Evolutionary conservation across 1,140 invertebrate genomes (phyloP).

Genomic region (Anoplophora glabripennis): DNA sequence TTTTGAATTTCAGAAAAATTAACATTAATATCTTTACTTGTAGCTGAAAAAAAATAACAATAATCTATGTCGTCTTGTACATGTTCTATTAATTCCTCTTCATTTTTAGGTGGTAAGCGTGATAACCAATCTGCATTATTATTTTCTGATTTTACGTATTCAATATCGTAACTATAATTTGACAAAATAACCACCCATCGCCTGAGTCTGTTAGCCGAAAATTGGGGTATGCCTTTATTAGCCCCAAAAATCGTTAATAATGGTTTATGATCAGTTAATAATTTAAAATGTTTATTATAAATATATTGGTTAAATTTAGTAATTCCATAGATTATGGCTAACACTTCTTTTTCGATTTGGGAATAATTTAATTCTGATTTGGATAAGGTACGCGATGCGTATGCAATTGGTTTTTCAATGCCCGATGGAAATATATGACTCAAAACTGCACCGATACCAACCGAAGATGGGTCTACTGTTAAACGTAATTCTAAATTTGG

Average conservation of each 20-base stretch:
- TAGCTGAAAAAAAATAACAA: too few species aligned
- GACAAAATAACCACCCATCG: background rate
- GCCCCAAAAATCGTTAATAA: constrained; percentile 1
- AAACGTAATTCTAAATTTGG: constrained; percentile 39
- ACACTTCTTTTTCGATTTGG: constrained; percentile 56
- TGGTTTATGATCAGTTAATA: background rate
- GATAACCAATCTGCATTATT: background rate
- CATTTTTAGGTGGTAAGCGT: background rate
- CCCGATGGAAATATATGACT: constrained; percentile 44
- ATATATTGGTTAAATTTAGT: constrained; percentile 44
- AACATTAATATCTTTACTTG: too few species aligned
- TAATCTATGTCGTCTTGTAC: too few species aligned
- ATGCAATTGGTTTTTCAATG: constrained; percentile 50
- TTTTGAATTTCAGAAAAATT: too few species aligned
- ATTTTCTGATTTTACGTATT: background rate
- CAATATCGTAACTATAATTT: background rate
- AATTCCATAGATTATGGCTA: constrained; percentile 52
- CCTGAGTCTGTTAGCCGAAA: background rate
- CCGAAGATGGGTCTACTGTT: constrained; percentile 46
- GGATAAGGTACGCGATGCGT: constrained; percentile 51
- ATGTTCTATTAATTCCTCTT: too few species aligned
- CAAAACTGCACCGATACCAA: constrained; percentile 51
- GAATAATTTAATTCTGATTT: constrained; percentile 52
- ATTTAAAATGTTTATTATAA: constrained; percentile 20
- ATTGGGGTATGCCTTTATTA: constrained; percentile 11